A percentile compares a stretch with the other conserved stretches of the same genome.
These are phyloP conservation scores for Caenorhabditis afra DNA, from an alignment of 2,888 invertebrate species.

Conservation along the genomic window DNA sequence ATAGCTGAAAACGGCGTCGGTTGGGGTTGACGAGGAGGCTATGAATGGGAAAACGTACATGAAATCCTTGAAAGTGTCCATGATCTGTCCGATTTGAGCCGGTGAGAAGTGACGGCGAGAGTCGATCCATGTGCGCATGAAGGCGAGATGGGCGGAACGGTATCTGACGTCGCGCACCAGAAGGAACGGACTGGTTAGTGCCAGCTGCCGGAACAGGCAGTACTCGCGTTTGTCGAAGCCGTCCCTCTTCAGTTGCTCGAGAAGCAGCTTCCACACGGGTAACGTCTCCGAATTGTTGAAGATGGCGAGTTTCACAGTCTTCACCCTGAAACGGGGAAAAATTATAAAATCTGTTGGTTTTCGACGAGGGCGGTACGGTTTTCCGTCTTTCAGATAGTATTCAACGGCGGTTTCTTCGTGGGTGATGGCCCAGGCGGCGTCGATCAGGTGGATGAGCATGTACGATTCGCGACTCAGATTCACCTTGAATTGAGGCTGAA, in stretches of 20 bases:
- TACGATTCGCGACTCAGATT: background rate
- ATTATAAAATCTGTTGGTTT: no score
- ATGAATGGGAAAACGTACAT: no score
- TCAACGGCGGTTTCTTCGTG: background rate
- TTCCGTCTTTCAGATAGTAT: background rate
- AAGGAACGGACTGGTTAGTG: background rate
- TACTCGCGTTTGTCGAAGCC: conserved; percentile 1
- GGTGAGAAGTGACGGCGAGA: background rate
- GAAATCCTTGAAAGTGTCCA: no score
- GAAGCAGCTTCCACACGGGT: background rate
- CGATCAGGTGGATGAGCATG: background rate
- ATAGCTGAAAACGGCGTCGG: no score
- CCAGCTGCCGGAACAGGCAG: conserved; percentile 5
- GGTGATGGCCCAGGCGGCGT: background rate
- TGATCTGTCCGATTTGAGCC: no score
- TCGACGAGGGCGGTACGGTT: background rate
- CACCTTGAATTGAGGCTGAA: background rate
- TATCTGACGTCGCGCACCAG: background rate
- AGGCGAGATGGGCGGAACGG: background rate
- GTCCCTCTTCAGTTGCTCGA: background rate
- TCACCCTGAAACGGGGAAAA: background rate
- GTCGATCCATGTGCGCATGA: no score
- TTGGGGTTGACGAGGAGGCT: no score
- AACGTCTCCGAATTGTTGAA: background rate
- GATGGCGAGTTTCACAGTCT: background rate